phyloP scores from a whole-genome alignment of 2,888 invertebrate genomes.

The Allacma fusca region DNA sequence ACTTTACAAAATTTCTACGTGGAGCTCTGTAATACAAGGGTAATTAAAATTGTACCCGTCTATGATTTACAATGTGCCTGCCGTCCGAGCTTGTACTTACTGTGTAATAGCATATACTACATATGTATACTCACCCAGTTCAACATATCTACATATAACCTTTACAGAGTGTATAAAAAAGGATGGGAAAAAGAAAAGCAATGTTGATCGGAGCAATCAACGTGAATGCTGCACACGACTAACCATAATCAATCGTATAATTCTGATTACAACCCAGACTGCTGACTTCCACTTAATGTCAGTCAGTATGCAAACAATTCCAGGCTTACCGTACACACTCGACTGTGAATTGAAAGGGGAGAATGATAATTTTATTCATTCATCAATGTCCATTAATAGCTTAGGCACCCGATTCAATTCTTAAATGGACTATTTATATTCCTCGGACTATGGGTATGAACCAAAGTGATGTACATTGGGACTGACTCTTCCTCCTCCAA shows the following conservation, averaged over 20 bases:
- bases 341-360: not conserved
- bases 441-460: not conserved
- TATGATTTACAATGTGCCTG: no score
- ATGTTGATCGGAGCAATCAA: conserved; percentile 3
- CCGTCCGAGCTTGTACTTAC: no score
- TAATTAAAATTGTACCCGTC: no score
- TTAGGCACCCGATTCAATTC: not conserved
- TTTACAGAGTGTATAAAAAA: not conserved
- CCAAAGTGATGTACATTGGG: no score
- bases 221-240: conserved; percentile 10
- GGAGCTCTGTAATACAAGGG: no score
- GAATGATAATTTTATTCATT: conserved; percentile 2
- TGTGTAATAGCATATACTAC: no score
- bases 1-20: no score
- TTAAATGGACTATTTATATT: not conserved
- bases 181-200: not conserved
- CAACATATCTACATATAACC: no score
- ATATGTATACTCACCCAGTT: no score
- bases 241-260: not conserved
- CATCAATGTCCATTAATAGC: conserved; percentile 12
- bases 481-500: no score
- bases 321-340: not conserved
- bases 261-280: not conserved
- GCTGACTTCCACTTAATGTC: not conserved
- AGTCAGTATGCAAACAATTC: conserved; percentile 1